Percentiles rank a stretch among this genome's conserved stretches.
Conservation (phyloP, 2,888 invertebrate genomes). For the Daptonema setosum region DNA sequence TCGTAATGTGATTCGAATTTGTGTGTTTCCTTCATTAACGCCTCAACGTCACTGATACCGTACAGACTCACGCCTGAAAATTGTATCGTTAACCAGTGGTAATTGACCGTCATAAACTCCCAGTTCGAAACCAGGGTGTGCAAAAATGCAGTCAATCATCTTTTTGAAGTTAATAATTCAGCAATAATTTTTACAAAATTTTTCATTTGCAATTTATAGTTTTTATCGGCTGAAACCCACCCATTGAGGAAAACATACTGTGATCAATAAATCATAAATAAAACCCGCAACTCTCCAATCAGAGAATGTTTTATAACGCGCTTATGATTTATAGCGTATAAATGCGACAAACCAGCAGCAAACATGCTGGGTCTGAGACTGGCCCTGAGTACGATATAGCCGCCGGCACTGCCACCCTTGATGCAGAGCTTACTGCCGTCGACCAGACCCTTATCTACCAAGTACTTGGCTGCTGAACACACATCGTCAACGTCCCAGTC, state of each 20-base stretch:
- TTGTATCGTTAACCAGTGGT: too few relatives aligned
- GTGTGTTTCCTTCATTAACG: conserved; percentile 27
- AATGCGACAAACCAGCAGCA: conserved; percentile 23
- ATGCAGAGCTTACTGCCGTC: conserved; percentile 29
- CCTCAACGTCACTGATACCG: conserved; percentile 30
- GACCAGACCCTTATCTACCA: conserved; percentile 21
- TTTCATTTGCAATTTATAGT: too few relatives aligned
- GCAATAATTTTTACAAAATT: too few relatives aligned
- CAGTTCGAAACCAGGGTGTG: too few relatives aligned
- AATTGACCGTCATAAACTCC: too few relatives aligned
- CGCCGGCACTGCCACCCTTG: conserved; percentile 30
- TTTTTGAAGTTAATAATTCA: background rate
- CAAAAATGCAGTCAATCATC: background rate
- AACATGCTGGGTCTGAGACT: conserved; percentile 22
- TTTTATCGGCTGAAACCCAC: too few relatives aligned
- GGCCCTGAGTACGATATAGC: conserved; percentile 15
- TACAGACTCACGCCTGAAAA: conserved; percentile 28
- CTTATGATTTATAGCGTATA: too few relatives aligned
- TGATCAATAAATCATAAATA: too few relatives aligned
- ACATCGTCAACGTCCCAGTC: conserved; percentile 30
- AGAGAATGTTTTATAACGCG: too few relatives aligned
- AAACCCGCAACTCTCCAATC: too few relatives aligned
- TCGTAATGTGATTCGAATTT: conserved; percentile 32
- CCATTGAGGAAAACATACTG: too few relatives aligned
- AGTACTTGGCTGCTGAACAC: conserved; percentile 25